phyloP scores from a whole-genome alignment of 2,797 vertebrate genomes.

The Labeo calbasu region DNA sequence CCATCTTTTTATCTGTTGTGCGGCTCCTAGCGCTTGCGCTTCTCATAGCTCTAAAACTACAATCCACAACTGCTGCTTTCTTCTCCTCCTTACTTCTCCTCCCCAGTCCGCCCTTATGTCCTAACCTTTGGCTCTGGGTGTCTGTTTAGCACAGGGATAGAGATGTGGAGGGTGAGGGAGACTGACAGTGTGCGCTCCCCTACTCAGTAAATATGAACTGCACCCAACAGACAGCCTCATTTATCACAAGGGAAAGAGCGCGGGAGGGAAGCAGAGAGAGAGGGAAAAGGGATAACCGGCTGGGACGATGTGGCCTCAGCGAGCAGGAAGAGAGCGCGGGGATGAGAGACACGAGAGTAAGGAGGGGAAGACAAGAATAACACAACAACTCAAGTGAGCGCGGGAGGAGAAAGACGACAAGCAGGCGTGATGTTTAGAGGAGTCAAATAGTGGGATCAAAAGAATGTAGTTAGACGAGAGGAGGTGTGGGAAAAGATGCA shows the following conservation, averaged over 20 bases:
- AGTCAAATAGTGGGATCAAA: constrained; percentile 21
- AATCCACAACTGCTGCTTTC: constrained; percentile 25
- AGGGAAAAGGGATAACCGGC: constrained; percentile 51
- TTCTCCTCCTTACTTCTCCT: constrained; percentile 54
- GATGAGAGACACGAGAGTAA: constrained; percentile 19
- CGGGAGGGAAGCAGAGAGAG: constrained; percentile 49
- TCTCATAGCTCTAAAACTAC: constrained; percentile 29
- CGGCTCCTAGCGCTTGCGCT: not conserved
- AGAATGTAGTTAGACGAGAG: constrained; percentile 1
- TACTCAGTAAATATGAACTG: constrained; percentile 87
- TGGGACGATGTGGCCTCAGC: constrained; percentile 45
- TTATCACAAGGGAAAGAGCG: constrained; percentile 78
- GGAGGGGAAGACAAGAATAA: constrained; percentile 30
- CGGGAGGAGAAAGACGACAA: constrained; percentile 10
- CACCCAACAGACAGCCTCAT: constrained; percentile 83
- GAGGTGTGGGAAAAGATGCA: not conserved
- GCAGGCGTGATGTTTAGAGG: constrained; percentile 26
- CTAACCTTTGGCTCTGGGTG: constrained; percentile 81
- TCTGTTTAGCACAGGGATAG: constrained; percentile 81
- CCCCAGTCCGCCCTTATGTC: constrained; percentile 58
- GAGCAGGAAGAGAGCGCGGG: constrained; percentile 6
- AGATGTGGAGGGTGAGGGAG: constrained; percentile 82
- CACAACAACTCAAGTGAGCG: constrained; percentile 10
- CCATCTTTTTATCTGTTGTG: constrained; percentile 57
- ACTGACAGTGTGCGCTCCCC: constrained; percentile 82